These are phyloP conservation scores for Melanotus villosus DNA, from an alignment of 2,888 invertebrate genomes.

Conservation along the genomic window DNA sequence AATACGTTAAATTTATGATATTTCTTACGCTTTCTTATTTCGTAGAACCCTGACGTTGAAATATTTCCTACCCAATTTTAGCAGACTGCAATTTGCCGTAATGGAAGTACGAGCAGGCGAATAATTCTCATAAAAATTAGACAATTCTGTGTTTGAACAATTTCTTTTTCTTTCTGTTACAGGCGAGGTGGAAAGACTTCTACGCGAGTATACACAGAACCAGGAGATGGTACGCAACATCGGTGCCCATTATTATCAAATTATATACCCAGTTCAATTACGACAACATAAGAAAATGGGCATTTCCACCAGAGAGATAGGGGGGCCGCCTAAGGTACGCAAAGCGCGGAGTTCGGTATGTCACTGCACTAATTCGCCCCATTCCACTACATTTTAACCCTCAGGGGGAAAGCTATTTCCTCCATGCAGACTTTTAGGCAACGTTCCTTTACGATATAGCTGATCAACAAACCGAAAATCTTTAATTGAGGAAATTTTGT, in stretches of 20 bases:
- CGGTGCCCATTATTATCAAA: conserved; percentile 93
- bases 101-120: conserved; percentile 11
- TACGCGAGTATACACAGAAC: conserved; percentile 92
- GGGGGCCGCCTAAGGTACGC: conserved; percentile 88
- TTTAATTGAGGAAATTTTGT: not conserved
- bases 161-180: conserved; percentile 61
- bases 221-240: conserved; percentile 93
- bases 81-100: conserved; percentile 21
- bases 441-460: not conserved
- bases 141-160: not conserved
- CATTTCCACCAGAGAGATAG: conserved; percentile 93
- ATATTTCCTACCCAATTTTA: conserved; percentile 32
- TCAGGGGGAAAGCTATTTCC: not conserved
- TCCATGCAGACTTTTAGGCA: not conserved
- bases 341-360: conserved; percentile 74
- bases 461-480: not conserved
- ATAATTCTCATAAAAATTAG: conserved; percentile 20
- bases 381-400: conserved; percentile 32
- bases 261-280: conserved; percentile 94
- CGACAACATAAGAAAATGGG: conserved; percentile 97
- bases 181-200: conserved; percentile 93
- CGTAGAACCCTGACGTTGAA: conserved; percentile 27
- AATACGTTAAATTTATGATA: conserved; percentile 34
- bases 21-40: conserved; percentile 29
- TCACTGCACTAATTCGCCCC: conserved; percentile 59